Base-by-base conservation (phyloP, 1,140 invertebrate genomes). In the Pentalonia nigronervosa region DNA sequence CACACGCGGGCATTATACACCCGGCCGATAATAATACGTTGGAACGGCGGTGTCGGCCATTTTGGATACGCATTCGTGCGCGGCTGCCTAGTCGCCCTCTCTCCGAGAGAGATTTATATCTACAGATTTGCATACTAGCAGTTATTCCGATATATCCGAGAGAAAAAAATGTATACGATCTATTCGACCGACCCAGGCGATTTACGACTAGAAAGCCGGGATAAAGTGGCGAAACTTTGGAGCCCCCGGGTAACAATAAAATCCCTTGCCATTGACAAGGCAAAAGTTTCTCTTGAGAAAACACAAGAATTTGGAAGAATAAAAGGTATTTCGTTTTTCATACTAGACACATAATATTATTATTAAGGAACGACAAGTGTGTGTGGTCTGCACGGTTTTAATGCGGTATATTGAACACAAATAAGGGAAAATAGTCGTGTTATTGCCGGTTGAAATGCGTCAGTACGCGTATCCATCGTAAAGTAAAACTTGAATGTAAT, bases 31-130 rank as follows among this genome's bases (percentile, higher is more conserved):
- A 93, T 86, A 93, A 93, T 86, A 93, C 36, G 81, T 86, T 86
- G 25, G 48, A 86, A 50, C 60, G 76, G n/a, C 81, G 81, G 47
- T 47, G 81, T 84, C 91, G 91, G 91, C 91, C 91, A 93, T 93
- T 93, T 93, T 93, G 91, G 81, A 53, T 86, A 84, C 81, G 91
- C 91, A 34, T 84, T 92, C 76, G 90, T 92, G 90, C 90, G 45
- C 90, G 76, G 48, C 91, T 45, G 81, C 48, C 81, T 41, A 34
- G 48, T 86, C 91, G 47, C 3, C 34, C 48, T 45, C 47, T 30
- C 67, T 45, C 11, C 23, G 47, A 20, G 9, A 86, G 81, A 92
- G 91, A 93, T 93, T 93, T 93, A 93, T 93, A 84, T 86, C 47
- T 53, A 84, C 34, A 67, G 91, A 93, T 93, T 93, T 93, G 91